Evolutionary conservation across 2,888 invertebrate genomes (phyloP), one percentile per base, ranked within the genome.

Genomic region (Odontothrips loti): DNA sequence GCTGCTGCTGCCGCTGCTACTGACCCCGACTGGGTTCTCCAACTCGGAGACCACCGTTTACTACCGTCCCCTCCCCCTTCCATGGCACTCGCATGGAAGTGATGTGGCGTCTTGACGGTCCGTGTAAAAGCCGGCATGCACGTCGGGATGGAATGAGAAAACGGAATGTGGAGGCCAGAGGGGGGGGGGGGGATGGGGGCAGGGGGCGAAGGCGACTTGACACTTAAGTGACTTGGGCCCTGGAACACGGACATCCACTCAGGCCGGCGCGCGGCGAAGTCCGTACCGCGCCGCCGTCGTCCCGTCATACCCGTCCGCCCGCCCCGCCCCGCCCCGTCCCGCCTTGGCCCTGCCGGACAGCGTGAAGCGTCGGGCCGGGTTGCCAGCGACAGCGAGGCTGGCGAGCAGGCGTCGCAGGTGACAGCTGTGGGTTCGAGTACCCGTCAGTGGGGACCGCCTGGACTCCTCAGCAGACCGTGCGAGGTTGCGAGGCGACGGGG

Each of bases 181-280:
- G 20, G 58, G 58, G 15, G 17, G 68, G 12, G 27, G 68, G 12
- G 27, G 68, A 27, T 0, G 27, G 23, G 27, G 27, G 68, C 23
- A 1, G 27, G 68, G 23, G 27, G 68, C 27, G 23, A 75, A 15
- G 10, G 20, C 51, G 68, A 68, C 68, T 68, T 23, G 68, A 1
- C 27, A 75, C 68, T 75, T 75, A 75, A 75, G 68, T 75, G 68
- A 75, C 27, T 75, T 75, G 68, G 68, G 68, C 23, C 68, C 68
- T 75, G 68, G 68, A 27, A 75, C 68, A 75, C 27, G 68, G 68
- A 75, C 68, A 75, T 75, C 68, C 68, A 75, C 68, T 75, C 68
- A 27, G 23, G 68, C 58, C 6, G 15, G 17, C 34, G 17, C 34
- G 58, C 58, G 58, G 58, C 20, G 58, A 11, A 15, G 51, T 51